Percentiles rank a stretch among this genome's conserved stretches.
Evolutionary conservation across 53 echinoderm and acorn worm genomes (phyloP).

Genomic region (Astropecten irregularis): DNA sequence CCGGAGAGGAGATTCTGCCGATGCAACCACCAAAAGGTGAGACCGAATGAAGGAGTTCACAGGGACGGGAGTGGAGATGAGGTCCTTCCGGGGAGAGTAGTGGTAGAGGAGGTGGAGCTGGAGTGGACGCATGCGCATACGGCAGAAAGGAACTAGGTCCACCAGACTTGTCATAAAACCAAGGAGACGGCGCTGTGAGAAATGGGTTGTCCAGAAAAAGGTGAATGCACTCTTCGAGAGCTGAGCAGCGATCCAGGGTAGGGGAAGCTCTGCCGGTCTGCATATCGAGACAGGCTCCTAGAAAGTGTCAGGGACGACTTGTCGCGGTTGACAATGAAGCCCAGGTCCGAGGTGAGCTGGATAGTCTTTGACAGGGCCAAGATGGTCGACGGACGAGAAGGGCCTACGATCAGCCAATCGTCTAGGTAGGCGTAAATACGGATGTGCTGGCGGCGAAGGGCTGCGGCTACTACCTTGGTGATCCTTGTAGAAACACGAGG

Average conservation of each 20-base stretch:
- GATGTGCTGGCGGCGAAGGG: not conserved
- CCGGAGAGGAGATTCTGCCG: not conserved
- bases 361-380: not conserved
- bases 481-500: constrained; percentile 47
- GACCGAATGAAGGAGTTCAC: not conserved
- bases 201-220: not conserved
- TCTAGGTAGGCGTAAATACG: constrained; percentile 37
- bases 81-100: not conserved
- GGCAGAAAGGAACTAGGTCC: constrained; percentile 17
- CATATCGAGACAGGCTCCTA: not conserved
- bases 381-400: not conserved
- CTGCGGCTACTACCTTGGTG: constrained; percentile 28
- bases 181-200: not conserved
- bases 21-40: not conserved
- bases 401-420: constrained; percentile 3
- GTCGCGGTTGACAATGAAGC: constrained; percentile 7
- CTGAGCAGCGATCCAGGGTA: not conserved
- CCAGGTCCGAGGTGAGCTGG: not conserved
- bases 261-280: constrained; percentile 3
- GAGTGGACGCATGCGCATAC: constrained; percentile 28
- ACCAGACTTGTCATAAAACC: constrained; percentile 45
- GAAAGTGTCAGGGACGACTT: constrained; percentile 1
- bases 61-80: not conserved
- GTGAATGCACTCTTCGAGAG: not conserved
- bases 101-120: constrained; percentile 47